These are phyloP conservation scores for Drosophila burlai DNA, from an alignment of 1,140 invertebrate species.

Conservation along the genomic window DNA sequence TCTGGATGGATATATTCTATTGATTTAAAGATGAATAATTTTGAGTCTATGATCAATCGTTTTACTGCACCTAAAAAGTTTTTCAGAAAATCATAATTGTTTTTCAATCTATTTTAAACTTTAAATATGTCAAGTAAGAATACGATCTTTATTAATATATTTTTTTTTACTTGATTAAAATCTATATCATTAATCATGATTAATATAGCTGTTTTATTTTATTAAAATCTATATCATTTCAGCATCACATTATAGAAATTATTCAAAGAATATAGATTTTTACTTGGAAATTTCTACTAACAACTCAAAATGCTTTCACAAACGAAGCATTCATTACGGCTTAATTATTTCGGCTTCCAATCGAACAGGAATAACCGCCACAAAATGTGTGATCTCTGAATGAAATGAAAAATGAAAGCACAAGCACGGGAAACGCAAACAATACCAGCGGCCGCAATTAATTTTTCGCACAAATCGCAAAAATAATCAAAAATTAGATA, in stretches of 20 bases:
- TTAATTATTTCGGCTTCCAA: slow-evolving; percentile 49
- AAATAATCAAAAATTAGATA: slow-evolving; percentile 81
- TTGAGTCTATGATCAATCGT: background rate
- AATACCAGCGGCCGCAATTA: slow-evolving; percentile 65
- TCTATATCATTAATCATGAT: too few relatives aligned
- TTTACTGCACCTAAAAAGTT: background rate
- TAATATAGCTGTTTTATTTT: too few relatives aligned
- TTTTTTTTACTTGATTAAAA: background rate
- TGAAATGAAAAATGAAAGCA: slow-evolving; percentile 32
- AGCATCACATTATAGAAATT: background rate
- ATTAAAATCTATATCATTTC: background rate
- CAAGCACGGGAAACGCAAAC: slow-evolving; percentile 16
- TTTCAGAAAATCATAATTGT: background rate
- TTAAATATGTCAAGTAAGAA: too few relatives aligned
- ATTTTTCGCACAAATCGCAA: slow-evolving; percentile 73
- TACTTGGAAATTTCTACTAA: background rate
- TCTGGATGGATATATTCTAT: too few relatives aligned
- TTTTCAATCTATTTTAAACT: too few relatives aligned
- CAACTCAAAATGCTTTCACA: background rate
- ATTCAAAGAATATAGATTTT: too few relatives aligned
- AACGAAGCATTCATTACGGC: slow-evolving; percentile 36
- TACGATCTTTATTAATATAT: too few relatives aligned
- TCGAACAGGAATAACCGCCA: background rate
- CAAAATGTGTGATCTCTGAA: slow-evolving; percentile 9
- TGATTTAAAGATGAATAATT: too few relatives aligned